phyloP scores from a whole-genome alignment of 1,140 invertebrate genomes.

The Drosophila arawakana region DNA sequence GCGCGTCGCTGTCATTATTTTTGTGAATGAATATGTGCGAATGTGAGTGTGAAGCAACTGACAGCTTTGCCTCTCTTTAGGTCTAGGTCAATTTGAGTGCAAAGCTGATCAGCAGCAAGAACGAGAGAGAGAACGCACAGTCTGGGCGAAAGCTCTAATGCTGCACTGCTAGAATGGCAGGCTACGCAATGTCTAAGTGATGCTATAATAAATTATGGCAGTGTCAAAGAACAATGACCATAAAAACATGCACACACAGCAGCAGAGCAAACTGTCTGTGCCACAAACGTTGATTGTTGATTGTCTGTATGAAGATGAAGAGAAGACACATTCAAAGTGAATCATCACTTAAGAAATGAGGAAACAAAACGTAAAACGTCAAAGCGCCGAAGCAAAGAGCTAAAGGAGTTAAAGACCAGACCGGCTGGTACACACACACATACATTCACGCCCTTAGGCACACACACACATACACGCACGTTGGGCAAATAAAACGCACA shows the following conservation, averaged over 20 bases:
- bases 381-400: constrained; percentile 52
- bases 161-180: constrained; percentile 36
- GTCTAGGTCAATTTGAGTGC: constrained; percentile 23
- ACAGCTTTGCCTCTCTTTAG: constrained; percentile 6
- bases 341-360: constrained; percentile 73
- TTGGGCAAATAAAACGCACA: constrained; percentile 40
- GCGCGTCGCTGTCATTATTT: constrained; percentile 54
- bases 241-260: constrained; percentile 20
- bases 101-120: constrained; percentile 11
- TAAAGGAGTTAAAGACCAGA: constrained; percentile 32
- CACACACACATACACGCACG: constrained; percentile 12
- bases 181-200: constrained; percentile 20
- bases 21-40: constrained; percentile 51
- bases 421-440: constrained; percentile 28
- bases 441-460: constrained; percentile 1
- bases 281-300: constrained; percentile 31
- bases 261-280: background rate
- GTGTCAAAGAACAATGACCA: constrained; percentile 50
- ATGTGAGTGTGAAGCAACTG: constrained; percentile 2
- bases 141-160: background rate
- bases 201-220: constrained; percentile 49
- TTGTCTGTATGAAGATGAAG: constrained; percentile 20
- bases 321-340: constrained; percentile 67
- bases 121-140: constrained; percentile 7
- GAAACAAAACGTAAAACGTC: constrained; percentile 55